Evolutionary conservation across 1,140 invertebrate species (phyloP).

Genomic region (Doryteuthis pealeii): DNA sequence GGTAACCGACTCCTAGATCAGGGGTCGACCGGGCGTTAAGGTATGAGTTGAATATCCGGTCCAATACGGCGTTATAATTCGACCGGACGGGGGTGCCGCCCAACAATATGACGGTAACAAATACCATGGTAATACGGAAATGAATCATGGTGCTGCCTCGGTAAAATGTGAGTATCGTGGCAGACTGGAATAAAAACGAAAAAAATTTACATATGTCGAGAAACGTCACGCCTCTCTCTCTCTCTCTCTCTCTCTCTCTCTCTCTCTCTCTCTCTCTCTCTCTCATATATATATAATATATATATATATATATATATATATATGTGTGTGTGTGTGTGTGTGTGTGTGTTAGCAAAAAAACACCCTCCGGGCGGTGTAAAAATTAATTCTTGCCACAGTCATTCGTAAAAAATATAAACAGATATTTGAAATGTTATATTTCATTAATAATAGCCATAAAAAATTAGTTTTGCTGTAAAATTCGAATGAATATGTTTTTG

Average conservation of each 20-base stretch:
- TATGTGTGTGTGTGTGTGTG: no score
- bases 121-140: not conserved
- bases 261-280: no score
- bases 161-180: not conserved
- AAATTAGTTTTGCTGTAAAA: no score
- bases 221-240: not conserved
- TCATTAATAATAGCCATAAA: no score
- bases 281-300: no score
- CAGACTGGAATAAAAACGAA: not conserved
- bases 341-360: no score
- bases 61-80: not conserved
- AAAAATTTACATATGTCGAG: not conserved
- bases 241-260: not conserved
- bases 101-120: not conserved
- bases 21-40: not conserved
- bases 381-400: no score
- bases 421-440: no score
- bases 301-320: no score
- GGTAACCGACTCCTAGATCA: not conserved
- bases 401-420: no score
- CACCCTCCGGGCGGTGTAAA: no score
- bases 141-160: not conserved
- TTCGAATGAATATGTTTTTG: no score
- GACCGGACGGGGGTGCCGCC: not conserved
- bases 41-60: not conserved